Evolutionary conservation across 2,113 vertebrate genomes (phyloP), one percentile per base, ranked within the genome.

Genomic region (Heterotilapia buettikoferi): DNA sequence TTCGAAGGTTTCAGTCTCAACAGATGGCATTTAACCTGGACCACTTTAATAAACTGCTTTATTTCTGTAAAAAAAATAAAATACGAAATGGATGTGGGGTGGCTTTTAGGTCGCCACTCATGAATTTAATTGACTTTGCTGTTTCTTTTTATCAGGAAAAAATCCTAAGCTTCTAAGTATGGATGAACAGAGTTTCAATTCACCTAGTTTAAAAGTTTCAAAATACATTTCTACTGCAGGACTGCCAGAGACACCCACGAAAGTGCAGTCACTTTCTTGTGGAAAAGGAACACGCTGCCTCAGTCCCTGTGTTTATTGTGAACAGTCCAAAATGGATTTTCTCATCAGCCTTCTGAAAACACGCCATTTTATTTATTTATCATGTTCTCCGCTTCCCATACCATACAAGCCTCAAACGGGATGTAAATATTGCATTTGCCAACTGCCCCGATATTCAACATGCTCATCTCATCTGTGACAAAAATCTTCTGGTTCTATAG

Each of bases 311-410:
- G 89, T 29, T 83, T 84, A 89, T 92, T 84, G 84, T 83, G 76
- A 92, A 87, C 57, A 89, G 50, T 92, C 29, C 90, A 85, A 19
- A 16, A 86, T 31, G 86, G 40, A 83, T 84, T 83, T 90, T 86
- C 79, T 83, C 88, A 87, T 71, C 87, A 88, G 81, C 36, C 84
- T 66, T 84, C 57, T 90, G 56, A 73, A 90, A 89, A 84, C 88
- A 50, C 7, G 1, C 80, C 63, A 80, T 9, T 19, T 66, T 45
- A 80, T 57, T 66, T 82, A 43, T 47, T 71, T 76, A 71, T 61
- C 24, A 50, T 81, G 18, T 87, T 86, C 83, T 31, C 24, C 14
- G 10, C 7, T 63, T 84, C 11, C 26, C 21, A 29, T 33, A 57
- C 26, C 18, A 29, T 29, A 52, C 31, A 83, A 76, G 59, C n/a